Percentiles rank a stretch among this genome's conserved stretches.
Conservation (phyloP, 2,113 vertebrate genomes). For the Saimiri boliviensis region DNA sequence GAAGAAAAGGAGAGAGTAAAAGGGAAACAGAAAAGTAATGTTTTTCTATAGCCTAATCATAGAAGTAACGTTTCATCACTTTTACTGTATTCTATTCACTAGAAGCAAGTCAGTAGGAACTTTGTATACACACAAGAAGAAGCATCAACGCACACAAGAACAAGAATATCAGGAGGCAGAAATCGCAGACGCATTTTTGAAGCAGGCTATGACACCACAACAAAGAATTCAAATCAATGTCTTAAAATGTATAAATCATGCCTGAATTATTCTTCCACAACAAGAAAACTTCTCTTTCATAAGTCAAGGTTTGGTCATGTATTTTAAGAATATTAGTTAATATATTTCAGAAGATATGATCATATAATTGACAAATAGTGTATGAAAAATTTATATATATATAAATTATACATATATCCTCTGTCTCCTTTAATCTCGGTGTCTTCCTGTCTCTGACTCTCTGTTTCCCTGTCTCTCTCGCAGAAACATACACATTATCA, state of each 20-base stretch:
- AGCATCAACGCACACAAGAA: not conserved
- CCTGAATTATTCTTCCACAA: not conserved
- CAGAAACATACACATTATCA: not conserved
- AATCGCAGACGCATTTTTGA: not conserved
- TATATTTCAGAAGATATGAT: not conserved
- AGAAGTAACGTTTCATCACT: not conserved
- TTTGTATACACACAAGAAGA: not conserved
- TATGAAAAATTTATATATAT: not conserved
- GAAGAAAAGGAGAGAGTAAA: no score
- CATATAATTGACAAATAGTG: not conserved
- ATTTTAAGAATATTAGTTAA: not conserved
- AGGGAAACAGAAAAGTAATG: not conserved
- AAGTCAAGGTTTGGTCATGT: not conserved
- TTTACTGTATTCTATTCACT: not conserved
- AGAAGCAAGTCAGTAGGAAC: not conserved
- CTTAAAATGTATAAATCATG: not conserved
- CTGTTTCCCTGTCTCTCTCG: not conserved
- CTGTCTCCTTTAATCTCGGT: not conserved
- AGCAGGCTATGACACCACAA: not conserved
- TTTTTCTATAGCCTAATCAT: not conserved
- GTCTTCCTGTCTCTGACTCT: not conserved
- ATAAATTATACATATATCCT: not conserved
- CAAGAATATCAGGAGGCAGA: not conserved
- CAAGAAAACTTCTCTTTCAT: not conserved
- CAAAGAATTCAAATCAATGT: not conserved